These are phyloP conservation scores for Forficula auricularia DNA, from an alignment of 1,140 invertebrate genomes.

Conservation along the genomic window DNA sequence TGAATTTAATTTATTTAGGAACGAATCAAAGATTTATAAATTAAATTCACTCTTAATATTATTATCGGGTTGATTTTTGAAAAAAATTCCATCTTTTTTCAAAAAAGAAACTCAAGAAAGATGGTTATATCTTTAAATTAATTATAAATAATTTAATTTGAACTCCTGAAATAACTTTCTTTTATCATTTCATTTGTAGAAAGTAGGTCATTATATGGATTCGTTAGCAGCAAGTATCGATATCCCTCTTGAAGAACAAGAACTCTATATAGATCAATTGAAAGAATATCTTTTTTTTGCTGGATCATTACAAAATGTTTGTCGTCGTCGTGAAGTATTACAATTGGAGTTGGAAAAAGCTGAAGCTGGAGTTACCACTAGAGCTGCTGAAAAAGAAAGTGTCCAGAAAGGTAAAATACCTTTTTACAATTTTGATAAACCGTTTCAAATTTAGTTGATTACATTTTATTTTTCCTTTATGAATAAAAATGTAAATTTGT, in stretches of 20 bases:
- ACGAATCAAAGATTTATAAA: no score
- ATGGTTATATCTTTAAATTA: no score
- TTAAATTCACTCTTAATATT: no score
- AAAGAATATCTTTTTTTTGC: constrained; percentile 70
- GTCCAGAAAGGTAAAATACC: constrained; percentile 26
- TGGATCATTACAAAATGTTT: constrained; percentile 52
- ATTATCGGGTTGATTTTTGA: no score
- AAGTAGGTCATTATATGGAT: constrained; percentile 51
- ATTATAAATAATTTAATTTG: no score
- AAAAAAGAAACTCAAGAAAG: no score
- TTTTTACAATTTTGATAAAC: not conserved
- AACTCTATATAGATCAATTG: constrained; percentile 63
- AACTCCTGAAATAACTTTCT: no score
- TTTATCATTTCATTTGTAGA: constrained; percentile 25
- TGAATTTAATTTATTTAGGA: no score
- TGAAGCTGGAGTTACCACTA: constrained; percentile 37
- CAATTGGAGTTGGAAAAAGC: constrained; percentile 53
- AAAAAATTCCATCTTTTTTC: no score
- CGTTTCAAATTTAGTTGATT: no score
- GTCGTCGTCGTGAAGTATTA: constrained; percentile 51
- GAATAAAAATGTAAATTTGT: no score
- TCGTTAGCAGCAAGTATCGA: constrained; percentile 61
- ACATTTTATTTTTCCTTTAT: no score
- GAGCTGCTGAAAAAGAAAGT: constrained; percentile 37
- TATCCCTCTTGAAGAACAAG: constrained; percentile 59